Base-by-base conservation (phyloP, 1,140 invertebrate genomes). In the Hylaeus volcanicus region DNA sequence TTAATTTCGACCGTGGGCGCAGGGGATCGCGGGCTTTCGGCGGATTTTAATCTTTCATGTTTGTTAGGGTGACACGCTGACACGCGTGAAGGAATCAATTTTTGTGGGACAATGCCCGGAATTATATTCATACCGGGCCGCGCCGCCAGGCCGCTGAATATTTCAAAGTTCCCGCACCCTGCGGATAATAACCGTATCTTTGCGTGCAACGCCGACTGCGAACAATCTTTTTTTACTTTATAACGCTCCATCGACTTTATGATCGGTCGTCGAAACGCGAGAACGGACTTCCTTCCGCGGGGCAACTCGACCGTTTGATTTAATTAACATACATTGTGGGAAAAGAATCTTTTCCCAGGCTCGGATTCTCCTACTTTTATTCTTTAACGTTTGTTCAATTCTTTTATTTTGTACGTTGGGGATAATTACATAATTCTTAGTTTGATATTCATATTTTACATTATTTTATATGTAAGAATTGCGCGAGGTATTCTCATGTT, bases 191-290 rank as follows among this genome's bases (percentile, higher is more conserved):
- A 78, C 76, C 69, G 76, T 73, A 73, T 65, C 60, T 72, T 73
- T 72, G 45, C 63, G 71, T 58, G 68, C 76, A 78, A 78, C 76
- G 58, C 55, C 76, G 68, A 45, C 39, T 68, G 58, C 63, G 58
- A 78, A 78, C 75, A 45, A 78, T 78, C 75, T 68, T 71, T 71
- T 26, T 26, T 51, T 48, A 63, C 60, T 72, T 78, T 78, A 78
- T 63, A 37, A 56, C 26, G 45, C 9, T 1, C 66, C 66, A 78
- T 78, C 58, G 56, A 72, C 45, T 77, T 77, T 77, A 77, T 45
- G 68, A 78, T 78, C 76, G 58, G 48, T 48, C 51, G 5, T 14
- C 71, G 26, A 15, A 41, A 26, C 37, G 61, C 39, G 61, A 41
- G 11, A 64, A 3, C 39, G 39, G 15, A 15, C 61, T 9, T 64